These are phyloP conservation scores for Blastobasis adustella DNA, from an alignment of 2,888 invertebrate species.

Conservation along the genomic window DNA sequence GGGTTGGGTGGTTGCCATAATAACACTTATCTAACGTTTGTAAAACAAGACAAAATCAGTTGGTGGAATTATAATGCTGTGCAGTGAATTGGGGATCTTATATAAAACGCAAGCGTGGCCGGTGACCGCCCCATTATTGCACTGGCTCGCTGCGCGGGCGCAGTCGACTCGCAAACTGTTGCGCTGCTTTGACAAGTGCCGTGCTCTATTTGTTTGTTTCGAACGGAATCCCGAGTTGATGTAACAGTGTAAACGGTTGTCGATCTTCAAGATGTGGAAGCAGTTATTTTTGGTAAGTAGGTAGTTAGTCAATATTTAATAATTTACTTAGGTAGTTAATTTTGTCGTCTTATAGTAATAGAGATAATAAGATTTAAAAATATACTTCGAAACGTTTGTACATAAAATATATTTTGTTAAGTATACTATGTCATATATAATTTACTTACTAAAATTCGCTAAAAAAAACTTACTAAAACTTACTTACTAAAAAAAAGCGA, in stretches of 20 bases:
- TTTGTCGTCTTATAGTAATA: no score
- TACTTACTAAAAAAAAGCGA: no score
- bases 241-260: slow-evolving; percentile 20
- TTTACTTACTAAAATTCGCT: no score
- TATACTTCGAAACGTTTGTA: no score
- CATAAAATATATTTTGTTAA: no score
- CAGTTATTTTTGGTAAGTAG: slow-evolving; percentile 26
- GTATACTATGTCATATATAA: no score
- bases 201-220: slow-evolving; percentile 15
- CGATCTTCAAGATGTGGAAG: slow-evolving; percentile 36
- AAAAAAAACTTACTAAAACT: no score
- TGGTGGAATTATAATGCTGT: slow-evolving; percentile 44
- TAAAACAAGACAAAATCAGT: slow-evolving; percentile 50
- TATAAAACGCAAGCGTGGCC: slow-evolving; percentile 54
- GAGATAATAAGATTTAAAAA: no score
- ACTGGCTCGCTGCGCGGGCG: slow-evolving; percentile 40
- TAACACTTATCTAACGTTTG: slow-evolving; percentile 55
- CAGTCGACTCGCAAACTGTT: slow-evolving; percentile 34
- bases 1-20: slow-evolving; percentile 23
- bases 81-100: slow-evolving; percentile 48
- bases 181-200: slow-evolving; percentile 21
- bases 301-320: background rate
- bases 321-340: background rate
- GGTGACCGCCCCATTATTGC: slow-evolving; percentile 50
- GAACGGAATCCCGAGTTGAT: slow-evolving; percentile 5